Evolutionary conservation across 2,888 invertebrate species (phyloP).

Genomic region (Crepidodera aurea): DNA sequence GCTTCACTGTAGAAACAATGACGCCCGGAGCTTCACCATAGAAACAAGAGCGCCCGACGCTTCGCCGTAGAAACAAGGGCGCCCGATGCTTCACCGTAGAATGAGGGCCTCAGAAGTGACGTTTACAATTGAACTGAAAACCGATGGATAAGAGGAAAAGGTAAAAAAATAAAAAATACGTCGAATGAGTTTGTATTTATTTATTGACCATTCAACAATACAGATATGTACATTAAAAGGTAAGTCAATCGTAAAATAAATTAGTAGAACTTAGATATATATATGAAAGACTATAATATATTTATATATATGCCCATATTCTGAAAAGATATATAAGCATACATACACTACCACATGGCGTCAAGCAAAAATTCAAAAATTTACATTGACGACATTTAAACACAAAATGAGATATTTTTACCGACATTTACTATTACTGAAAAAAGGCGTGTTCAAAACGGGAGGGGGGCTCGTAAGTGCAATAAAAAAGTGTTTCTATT

Average conservation of each 20-base stretch:
- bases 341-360: constrained; percentile 30
- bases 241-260: constrained; percentile 34
- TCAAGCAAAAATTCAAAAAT: constrained; percentile 32
- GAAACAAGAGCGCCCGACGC: too few species aligned
- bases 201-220: constrained; percentile 39
- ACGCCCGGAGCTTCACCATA: too few species aligned
- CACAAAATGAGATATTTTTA: constrained; percentile 17
- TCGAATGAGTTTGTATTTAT: constrained; percentile 19
- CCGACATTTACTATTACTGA: constrained; percentile 29
- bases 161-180: too few species aligned
- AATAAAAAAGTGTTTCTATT: too few species aligned
- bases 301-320: constrained; percentile 26
- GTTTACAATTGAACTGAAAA: too few species aligned
- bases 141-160: too few species aligned
- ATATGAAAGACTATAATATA: constrained; percentile 28
- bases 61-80: too few species aligned
- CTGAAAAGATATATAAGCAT: constrained; percentile 28
- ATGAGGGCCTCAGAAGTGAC: too few species aligned
- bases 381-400: constrained; percentile 21
- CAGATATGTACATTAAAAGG: constrained; percentile 38
- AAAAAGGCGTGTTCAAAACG: constrained; percentile 32
- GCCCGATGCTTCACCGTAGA: too few species aligned
- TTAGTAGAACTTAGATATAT: constrained; percentile 28
- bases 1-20: too few species aligned
- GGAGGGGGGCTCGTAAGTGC: too few species aligned